Conservation (phyloP, 2,888 invertebrate species). For the Eupithecia centaureata region DNA sequence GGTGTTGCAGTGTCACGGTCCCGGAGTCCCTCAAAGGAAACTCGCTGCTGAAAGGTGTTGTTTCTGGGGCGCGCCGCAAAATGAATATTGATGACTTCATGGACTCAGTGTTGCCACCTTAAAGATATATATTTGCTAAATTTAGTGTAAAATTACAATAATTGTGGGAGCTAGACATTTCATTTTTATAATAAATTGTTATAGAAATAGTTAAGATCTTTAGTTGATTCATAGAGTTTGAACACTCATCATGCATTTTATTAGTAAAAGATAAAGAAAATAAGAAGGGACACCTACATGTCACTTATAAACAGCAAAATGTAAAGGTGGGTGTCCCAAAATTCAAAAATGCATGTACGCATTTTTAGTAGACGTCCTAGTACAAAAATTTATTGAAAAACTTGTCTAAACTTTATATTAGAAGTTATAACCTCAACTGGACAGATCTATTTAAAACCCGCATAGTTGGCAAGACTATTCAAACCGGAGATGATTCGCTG, state of each 20-base stretch:
- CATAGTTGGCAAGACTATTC: constrained; percentile 23
- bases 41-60: constrained; percentile 72
- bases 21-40: constrained; percentile 74
- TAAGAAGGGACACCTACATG: not conserved
- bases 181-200: not conserved
- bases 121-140: not conserved
- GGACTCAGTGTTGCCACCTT: constrained; percentile 44
- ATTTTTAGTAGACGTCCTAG: too few relatives aligned
- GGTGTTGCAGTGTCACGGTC: constrained; percentile 55
- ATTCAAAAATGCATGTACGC: too few relatives aligned
- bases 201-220: not conserved
- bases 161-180: not conserved
- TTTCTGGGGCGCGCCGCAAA: constrained; percentile 80
- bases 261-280: not conserved
- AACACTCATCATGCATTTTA: not conserved
- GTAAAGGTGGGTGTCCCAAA: not conserved
- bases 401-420: not conserved
- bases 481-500: constrained; percentile 81
- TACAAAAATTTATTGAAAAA: not conserved
- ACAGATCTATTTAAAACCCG: constrained; percentile 2
- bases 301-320: not conserved
- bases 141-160: not conserved
- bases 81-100: constrained; percentile 84
- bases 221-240: not conserved
- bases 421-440: not conserved